phyloP scores from a whole-genome alignment of 2,888 invertebrate genomes.

The Anaspis maculata region DNA sequence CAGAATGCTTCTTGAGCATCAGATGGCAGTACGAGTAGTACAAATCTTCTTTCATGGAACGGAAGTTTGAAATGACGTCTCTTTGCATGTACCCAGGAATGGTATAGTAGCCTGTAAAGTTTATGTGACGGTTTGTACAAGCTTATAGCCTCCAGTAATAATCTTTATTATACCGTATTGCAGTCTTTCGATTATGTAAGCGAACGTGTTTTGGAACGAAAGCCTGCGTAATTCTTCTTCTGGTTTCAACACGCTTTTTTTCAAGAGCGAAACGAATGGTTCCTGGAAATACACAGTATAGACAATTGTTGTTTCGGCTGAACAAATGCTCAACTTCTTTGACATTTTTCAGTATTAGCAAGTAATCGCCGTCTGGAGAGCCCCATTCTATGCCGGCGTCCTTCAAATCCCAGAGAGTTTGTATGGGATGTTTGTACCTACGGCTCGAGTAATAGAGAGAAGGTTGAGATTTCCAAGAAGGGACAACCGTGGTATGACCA shows the following conservation, averaged over 20 bases:
- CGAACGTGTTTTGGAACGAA: not conserved
- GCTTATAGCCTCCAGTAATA: not conserved
- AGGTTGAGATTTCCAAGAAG: slow-evolving; percentile 2
- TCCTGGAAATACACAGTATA: too few relatives aligned
- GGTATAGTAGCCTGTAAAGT: slow-evolving; percentile 7
- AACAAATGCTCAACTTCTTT: not conserved
- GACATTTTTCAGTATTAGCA: not conserved
- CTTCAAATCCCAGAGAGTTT: too few relatives aligned
- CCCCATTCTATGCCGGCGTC: too few relatives aligned
- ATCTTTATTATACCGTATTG: not conserved
- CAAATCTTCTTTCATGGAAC: slow-evolving; percentile 11
- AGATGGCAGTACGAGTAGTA: slow-evolving; percentile 9
- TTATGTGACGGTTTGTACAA: not conserved
- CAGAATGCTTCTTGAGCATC: slow-evolving; percentile 8
- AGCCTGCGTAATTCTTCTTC: slow-evolving; percentile 9
- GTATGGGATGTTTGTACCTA: not conserved
- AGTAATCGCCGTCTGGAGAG: not conserved
- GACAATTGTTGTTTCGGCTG: not conserved
- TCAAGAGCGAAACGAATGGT: not conserved
- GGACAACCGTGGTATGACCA: slow-evolving; percentile 52
- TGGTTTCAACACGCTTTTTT: not conserved
- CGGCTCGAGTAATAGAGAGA: not conserved
- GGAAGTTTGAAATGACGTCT: slow-evolving; percentile 6
- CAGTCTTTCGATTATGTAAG: not conserved
- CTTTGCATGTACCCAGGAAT: slow-evolving; percentile 6